Percentiles rank a stretch among this genome's conserved stretches.
These are phyloP conservation scores for Coendou prehensilis DNA, from an alignment of 2,797 vertebrate species.

Conservation along the genomic window DNA sequence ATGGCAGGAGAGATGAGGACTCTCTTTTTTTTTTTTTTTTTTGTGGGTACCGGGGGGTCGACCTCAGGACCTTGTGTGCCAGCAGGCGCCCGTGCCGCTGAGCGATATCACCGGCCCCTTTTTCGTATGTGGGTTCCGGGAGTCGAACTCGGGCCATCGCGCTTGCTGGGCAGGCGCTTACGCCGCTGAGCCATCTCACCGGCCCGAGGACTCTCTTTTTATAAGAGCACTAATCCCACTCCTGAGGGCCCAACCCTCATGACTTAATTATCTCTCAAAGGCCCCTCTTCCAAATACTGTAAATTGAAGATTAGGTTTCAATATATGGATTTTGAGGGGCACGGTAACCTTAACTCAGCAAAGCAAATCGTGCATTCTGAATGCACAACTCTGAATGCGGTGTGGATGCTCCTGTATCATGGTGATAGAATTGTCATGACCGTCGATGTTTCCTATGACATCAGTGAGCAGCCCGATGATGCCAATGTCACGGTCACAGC, in stretches of 20 bases:
- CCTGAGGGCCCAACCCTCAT: background rate
- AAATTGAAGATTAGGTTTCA: background rate
- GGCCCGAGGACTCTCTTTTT: background rate
- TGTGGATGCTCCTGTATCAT: background rate
- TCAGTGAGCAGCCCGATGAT: background rate
- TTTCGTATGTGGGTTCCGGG: no score
- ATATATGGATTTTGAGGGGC: background rate
- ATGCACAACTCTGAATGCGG: background rate
- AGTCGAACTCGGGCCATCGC: no score
- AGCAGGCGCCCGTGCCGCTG: no score
- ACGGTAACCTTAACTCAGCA: background rate
- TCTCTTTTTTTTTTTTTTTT: no score
- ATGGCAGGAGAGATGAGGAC: background rate
- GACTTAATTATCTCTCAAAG: background rate
- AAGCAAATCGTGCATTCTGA: background rate
- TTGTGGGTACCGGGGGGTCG: no score
- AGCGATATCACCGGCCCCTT: no score
- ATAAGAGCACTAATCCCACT: background rate
- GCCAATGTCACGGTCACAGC: background rate
- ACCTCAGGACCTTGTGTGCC: no score
- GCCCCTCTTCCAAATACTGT: background rate
- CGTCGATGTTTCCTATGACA: background rate
- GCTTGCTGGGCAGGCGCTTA: no score
- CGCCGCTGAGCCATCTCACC: no score
- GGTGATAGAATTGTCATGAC: background rate